Percentiles rank a stretch among this genome's conserved stretches.
These are phyloP conservation scores for Catostomus latipinnis DNA, from an alignment of 2,797 vertebrate species.

Conservation along the genomic window DNA sequence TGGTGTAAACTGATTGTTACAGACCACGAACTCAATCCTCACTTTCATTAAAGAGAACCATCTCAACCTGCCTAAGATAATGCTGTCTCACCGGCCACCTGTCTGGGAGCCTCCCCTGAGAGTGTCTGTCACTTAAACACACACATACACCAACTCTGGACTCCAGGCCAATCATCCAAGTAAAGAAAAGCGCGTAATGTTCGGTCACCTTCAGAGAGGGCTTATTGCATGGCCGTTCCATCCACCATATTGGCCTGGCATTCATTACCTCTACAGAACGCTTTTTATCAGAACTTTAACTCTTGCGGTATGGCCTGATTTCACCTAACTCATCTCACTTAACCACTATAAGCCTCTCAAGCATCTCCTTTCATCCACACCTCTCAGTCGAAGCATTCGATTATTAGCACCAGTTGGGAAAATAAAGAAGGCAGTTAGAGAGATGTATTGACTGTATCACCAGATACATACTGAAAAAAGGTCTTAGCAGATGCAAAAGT, in stretches of 20 bases:
- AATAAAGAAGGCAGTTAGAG: not conserved
- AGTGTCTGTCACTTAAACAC: not conserved
- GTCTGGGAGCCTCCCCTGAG: not conserved
- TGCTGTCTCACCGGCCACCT: conserved; percentile 19
- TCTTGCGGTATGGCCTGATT: not conserved
- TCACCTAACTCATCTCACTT: conserved; percentile 24
- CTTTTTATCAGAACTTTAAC: conserved; percentile 6
- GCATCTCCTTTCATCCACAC: conserved; percentile 21
- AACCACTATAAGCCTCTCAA: not conserved
- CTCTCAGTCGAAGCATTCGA: conserved; percentile 3
- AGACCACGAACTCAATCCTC: conserved; percentile 35
- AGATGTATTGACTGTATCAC: no score
- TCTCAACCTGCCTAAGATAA: conserved; percentile 30
- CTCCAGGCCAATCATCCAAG: conserved; percentile 26
- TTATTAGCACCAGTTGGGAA: conserved; percentile 17
- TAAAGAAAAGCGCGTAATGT: conserved; percentile 14
- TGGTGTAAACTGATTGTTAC: conserved; percentile 42
- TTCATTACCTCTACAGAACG: conserved; percentile 14
- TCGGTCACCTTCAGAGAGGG: conserved; percentile 24
- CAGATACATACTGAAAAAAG: no score
- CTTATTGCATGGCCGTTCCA: not conserved
- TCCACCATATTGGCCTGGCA: not conserved
- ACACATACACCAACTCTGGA: not conserved
- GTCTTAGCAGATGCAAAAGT: no score
- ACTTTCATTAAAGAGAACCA: conserved; percentile 44